Conservation (phyloP, 1,140 invertebrate genomes). For the Hyles euphorbiae region DNA sequence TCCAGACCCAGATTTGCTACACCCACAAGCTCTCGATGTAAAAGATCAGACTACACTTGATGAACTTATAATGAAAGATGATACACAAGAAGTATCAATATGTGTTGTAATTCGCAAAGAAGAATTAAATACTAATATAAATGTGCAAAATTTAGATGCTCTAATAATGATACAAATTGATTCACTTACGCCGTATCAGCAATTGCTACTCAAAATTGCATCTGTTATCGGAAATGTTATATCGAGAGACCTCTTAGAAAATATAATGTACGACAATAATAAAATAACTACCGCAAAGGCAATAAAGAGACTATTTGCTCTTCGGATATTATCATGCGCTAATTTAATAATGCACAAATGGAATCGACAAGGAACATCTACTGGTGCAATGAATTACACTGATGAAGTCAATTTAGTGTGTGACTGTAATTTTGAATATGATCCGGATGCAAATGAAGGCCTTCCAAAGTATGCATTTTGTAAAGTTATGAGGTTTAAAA, state of each 20-base stretch:
- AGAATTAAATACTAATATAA: slow-evolving; percentile 53
- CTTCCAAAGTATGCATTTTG: slow-evolving; percentile 74
- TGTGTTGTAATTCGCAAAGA: slow-evolving; percentile 50
- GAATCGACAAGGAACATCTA: slow-evolving; percentile 26
- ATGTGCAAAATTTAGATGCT: slow-evolving; percentile 62
- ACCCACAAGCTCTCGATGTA: slow-evolving; percentile 43
- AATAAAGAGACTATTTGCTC: slow-evolving; percentile 61
- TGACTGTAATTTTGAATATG: slow-evolving; percentile 61
- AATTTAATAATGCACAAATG: slow-evolving; percentile 36
- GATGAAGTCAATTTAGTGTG: slow-evolving; percentile 35
- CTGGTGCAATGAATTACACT: slow-evolving; percentile 27
- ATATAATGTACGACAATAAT: slow-evolving; percentile 71
- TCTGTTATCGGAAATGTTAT: slow-evolving; percentile 72
- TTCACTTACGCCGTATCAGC: slow-evolving; percentile 70
- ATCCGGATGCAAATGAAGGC: slow-evolving; percentile 34
- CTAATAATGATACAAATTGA: slow-evolving; percentile 75
- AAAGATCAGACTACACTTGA: slow-evolving; percentile 45
- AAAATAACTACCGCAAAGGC: slow-evolving; percentile 56
- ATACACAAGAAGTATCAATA: slow-evolving; percentile 38
- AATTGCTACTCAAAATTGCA: slow-evolving; percentile 72
- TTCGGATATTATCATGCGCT: slow-evolving; percentile 55
- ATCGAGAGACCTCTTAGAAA: slow-evolving; percentile 64
- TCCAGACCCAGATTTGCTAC: slow-evolving; percentile 40
- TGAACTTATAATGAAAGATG: slow-evolving; percentile 37
- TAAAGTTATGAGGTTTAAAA: slow-evolving; percentile 71